These are phyloP conservation scores for Neodontobutis hainanensis DNA, from an alignment of 2,113 vertebrate species.

Conservation along the genomic window DNA sequence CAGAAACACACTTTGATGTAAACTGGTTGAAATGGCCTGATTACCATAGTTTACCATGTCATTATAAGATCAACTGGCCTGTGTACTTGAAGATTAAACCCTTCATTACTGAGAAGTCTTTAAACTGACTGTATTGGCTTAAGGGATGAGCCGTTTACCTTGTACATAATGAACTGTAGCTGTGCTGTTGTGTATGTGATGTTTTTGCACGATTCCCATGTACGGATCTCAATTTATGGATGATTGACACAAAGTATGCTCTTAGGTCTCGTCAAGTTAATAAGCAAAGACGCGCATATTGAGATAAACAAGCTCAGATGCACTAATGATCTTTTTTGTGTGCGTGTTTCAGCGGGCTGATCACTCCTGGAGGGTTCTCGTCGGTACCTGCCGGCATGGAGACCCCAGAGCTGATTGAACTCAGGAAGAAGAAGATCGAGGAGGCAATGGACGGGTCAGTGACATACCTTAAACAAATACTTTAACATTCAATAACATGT, in stretches of 20 bases:
- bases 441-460: slow-evolving; percentile 93
- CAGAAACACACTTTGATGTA: neutral
- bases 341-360: slow-evolving; percentile 81
- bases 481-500: no score
- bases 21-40: neutral
- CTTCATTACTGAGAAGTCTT: slow-evolving; percentile 4
- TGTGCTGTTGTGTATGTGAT: neutral
- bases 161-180: neutral
- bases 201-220: neutral
- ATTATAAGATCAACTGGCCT: slow-evolving; percentile 5
- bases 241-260: neutral
- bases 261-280: neutral
- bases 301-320: neutral
- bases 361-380: slow-evolving; percentile 91
- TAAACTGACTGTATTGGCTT: neutral
- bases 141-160: slow-evolving; percentile 10
- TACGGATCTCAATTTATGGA: neutral
- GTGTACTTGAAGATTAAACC: neutral
- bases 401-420: slow-evolving; percentile 91
- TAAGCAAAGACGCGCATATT: neutral
- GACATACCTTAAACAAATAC: neutral
- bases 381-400: slow-evolving; percentile 93
- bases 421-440: slow-evolving; percentile 96
- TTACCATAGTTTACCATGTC: neutral
- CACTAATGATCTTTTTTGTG: neutral